Base-by-base conservation (phyloP, 2,113 vertebrate genomes). In the Entomyzon cyanotis region DNA sequence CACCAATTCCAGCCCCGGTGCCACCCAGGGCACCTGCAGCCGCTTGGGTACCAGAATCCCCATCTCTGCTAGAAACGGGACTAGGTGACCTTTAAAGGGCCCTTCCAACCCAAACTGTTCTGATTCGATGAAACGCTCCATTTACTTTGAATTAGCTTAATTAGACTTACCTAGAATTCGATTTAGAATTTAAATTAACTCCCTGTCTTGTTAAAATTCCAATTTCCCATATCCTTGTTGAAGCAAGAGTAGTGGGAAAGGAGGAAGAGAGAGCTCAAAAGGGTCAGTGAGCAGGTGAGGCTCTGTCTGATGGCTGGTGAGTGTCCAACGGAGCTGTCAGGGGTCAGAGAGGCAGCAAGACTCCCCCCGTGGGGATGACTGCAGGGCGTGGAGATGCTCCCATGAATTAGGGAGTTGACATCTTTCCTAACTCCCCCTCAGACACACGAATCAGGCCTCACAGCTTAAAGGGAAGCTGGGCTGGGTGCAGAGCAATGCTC, bases 351-450 rank as follows among this genome's bases (percentile, higher is more conserved):
- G 74, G 56, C 62, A 49, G 28, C 46, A 8, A 33, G 8, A 3
- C 9, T 35, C 20, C 2, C 2, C 6, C 2, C 11, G 2, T 5
- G 2, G 23, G 60, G 37, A 39, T 31, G 15, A 13, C 47, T 6
- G 3, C 1, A 1, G 53, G 28, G 12, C 0, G 0, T 15, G 0
- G 44, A 42, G 63, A 44, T 25, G 63, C 37, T 65, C 9, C 49
- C 4, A 6, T 3, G 15, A 20, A n/a, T 12, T 11, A 7, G 3
- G 33, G 62, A 79, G 41, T 24, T 69, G 8, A 2, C 5, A 1
- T 22, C 55, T 64, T 64, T 19, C 53, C 1, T 15, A 44, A 9
- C 19, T 53, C 15, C 37, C 49, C 3, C 23, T 44, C 17, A 3
- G 44, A 35, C 8, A 2, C 27, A 2, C 2, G 10, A 23, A 31